These are phyloP conservation scores for Dendroctonus valens DNA, from an alignment of 1,140 invertebrate genomes.

Conservation along the genomic window DNA sequence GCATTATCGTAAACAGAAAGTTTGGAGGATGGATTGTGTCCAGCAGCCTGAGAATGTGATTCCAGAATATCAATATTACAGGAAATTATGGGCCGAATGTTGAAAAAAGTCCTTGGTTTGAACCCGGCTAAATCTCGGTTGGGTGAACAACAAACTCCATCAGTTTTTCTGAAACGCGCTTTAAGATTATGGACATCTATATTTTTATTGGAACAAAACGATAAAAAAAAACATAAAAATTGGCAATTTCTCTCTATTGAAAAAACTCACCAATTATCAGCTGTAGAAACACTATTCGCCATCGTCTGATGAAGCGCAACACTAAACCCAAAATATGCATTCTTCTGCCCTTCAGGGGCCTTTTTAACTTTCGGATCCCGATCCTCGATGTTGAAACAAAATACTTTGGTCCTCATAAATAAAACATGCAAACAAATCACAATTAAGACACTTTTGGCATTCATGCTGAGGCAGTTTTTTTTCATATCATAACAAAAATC, in stretches of 20 bases:
- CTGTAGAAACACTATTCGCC: constrained; percentile 5
- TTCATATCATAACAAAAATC: constrained; percentile 1
- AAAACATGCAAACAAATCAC: constrained; percentile 13
- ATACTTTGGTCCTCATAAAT: constrained; percentile 24
- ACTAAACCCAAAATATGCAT: constrained; percentile 41
- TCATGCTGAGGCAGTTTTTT: constrained; percentile 8
- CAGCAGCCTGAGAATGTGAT: too few relatives aligned
- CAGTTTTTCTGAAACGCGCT: too few relatives aligned
- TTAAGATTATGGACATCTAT: too few relatives aligned
- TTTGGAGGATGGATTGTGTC: too few relatives aligned
- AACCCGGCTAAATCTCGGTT: too few relatives aligned
- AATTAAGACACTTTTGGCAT: constrained; percentile 1
- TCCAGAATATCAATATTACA: too few relatives aligned
- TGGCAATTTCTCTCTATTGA: not conserved
- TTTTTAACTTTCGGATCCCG: constrained; percentile 39
- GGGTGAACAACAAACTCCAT: too few relatives aligned
- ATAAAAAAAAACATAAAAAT: too few relatives aligned
- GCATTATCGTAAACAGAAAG: too few relatives aligned
- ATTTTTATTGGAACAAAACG: too few relatives aligned
- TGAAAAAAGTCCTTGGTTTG: too few relatives aligned
- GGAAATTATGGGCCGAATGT: too few relatives aligned
- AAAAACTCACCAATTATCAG: constrained; percentile 37
- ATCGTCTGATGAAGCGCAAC: constrained; percentile 36
- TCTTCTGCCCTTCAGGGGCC: constrained; percentile 17
- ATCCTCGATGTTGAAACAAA: constrained; percentile 39